phyloP scores from a whole-genome alignment of 2,797 vertebrate species.

The Hybognathus amarus region DNA sequence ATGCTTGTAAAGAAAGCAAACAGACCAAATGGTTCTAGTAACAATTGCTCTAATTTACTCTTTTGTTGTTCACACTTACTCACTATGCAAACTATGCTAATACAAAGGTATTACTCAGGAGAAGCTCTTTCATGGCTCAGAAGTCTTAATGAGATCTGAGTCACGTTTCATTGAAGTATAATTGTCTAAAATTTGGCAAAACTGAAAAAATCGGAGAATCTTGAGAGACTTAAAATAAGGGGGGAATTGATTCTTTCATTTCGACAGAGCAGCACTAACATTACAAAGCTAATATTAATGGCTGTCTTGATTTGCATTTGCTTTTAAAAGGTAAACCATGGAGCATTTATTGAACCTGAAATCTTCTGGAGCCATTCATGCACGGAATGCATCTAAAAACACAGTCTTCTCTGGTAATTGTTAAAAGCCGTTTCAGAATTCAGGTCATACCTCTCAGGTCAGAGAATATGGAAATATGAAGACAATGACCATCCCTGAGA shows the following conservation, averaged over 20 bases:
- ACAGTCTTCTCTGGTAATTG: background rate
- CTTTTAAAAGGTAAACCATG: background rate
- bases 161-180: background rate
- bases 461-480: background rate
- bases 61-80: background rate
- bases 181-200: background rate
- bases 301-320: background rate
- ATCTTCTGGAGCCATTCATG: background rate
- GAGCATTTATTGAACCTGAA: background rate
- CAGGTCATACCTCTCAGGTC: background rate
- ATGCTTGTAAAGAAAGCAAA: constrained; percentile 5
- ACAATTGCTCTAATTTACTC: background rate
- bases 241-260: too few species aligned
- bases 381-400: background rate
- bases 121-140: background rate
- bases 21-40: background rate
- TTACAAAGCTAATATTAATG: background rate
- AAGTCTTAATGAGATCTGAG: background rate
- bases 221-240: too few species aligned
- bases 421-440: background rate
- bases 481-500: background rate
- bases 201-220: background rate
- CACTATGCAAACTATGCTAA: background rate
- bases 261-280: background rate
- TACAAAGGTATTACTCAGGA: background rate